phyloP scores from a whole-genome alignment of 1,140 invertebrate species.

The Drosophila sp. region DNA sequence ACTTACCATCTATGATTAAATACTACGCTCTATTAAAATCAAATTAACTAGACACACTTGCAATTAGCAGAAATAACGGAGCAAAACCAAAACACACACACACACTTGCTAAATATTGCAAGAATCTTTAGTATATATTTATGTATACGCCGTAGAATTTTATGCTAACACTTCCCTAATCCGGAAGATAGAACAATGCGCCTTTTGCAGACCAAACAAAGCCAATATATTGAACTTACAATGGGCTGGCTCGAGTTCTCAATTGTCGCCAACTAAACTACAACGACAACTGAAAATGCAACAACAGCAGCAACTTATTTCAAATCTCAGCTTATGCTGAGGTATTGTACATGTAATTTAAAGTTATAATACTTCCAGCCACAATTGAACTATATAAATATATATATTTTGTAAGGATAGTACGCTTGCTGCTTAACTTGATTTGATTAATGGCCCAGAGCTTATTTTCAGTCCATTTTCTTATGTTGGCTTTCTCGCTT shows the following conservation, averaged over 20 bases:
- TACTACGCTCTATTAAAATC: conserved; percentile 56
- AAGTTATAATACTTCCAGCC: conserved; percentile 67
- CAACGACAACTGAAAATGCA: background rate
- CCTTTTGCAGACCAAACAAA: conserved; percentile 37
- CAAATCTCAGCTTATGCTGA: conserved; percentile 28
- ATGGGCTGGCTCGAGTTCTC: conserved; percentile 29
- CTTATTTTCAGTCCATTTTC: conserved; percentile 41
- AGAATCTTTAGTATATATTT: conserved; percentile 40
- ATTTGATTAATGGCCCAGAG: conserved; percentile 32
- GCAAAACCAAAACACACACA: conserved; percentile 65
- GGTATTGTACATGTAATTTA: conserved; percentile 42
- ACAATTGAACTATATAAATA: conserved; percentile 65
- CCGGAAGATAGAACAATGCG: conserved; percentile 22
- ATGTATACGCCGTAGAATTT: conserved; percentile 18
- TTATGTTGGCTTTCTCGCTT: conserved; percentile 54
- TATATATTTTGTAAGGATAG: conserved; percentile 43
- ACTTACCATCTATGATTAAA: conserved; percentile 21
- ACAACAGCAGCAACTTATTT: conserved; percentile 38
- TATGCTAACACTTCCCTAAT: conserved; percentile 13
- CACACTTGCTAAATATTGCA: conserved; percentile 44
- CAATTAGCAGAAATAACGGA: conserved; percentile 54
- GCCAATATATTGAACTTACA: conserved; percentile 49
- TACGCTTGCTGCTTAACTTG: conserved; percentile 63
- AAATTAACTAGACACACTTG: conserved; percentile 61
- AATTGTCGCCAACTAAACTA: conserved; percentile 28